These are phyloP conservation scores for Latrodectus hesperus DNA, from an alignment of 2,888 invertebrate genomes.

Conservation along the genomic window DNA sequence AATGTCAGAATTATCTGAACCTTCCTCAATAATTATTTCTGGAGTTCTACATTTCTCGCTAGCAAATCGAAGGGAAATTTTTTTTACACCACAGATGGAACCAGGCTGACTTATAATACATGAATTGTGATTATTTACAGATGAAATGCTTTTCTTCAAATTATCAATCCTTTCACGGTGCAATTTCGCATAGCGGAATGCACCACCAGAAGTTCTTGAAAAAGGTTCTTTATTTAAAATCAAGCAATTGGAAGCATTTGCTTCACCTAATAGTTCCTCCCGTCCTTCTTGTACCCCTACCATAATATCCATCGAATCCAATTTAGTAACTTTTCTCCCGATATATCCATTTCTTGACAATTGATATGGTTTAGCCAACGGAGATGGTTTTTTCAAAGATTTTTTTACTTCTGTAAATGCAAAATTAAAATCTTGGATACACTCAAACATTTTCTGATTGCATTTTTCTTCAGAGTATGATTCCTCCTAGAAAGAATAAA, in stretches of 20 bases:
- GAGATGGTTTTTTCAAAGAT: not conserved
- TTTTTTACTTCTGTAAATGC: conserved; percentile 2
- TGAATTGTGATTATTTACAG: conserved; percentile 1
- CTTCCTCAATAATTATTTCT: not conserved
- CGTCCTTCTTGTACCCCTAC: conserved; percentile 17
- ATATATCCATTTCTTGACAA: not conserved
- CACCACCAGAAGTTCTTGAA: conserved; percentile 11
- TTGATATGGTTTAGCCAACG: conserved; percentile 23
- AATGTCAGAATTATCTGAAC: not conserved
- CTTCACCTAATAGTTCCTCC: not conserved
- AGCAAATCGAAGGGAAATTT: not conserved
- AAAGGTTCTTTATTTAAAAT: not conserved
- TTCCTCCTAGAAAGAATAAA: conserved; percentile 10
- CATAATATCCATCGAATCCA: conserved; percentile 13
- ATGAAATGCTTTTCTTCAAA: not conserved
- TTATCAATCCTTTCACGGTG: not conserved
- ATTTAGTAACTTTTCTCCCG: conserved; percentile 7
- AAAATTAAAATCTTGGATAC: conserved; percentile 23
- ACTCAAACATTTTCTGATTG: not conserved
- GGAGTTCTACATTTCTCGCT: not conserved
- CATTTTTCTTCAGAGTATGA: conserved; percentile 7
- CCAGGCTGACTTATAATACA: conserved; percentile 9
- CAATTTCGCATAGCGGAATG: not conserved
- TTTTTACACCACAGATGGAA: not conserved
- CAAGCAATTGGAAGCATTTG: not conserved